Evolutionary conservation across 2,888 invertebrate species (phyloP).

Genomic region (Drosophila parthenogenetica): DNA sequence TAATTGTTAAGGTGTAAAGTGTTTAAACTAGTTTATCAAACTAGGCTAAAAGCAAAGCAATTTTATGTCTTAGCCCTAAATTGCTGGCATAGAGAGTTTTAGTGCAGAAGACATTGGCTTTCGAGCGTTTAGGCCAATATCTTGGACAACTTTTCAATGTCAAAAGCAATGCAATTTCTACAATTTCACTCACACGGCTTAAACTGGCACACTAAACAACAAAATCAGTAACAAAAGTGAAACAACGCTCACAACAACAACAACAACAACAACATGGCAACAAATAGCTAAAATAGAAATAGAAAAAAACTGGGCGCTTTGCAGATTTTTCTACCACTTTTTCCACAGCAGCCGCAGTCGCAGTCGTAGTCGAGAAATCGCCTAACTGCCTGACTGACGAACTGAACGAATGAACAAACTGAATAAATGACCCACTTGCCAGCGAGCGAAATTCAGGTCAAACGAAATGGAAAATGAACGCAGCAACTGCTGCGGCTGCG

Average conservation of each 20-base stretch:
- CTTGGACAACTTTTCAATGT: constrained; percentile 77
- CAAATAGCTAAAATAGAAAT: background rate
- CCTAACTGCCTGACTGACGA: constrained; percentile 5
- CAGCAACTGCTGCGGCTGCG: constrained; percentile 60
- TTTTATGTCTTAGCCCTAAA: constrained; percentile 13
- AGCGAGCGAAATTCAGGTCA: constrained; percentile 82
- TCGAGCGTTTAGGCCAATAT: background rate
- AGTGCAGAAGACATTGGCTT: background rate
- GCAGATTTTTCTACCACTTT: constrained; percentile 71
- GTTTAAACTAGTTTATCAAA: constrained; percentile 15
- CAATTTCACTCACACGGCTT: constrained; percentile 64
- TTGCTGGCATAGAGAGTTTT: background rate
- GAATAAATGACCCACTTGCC: constrained; percentile 71
- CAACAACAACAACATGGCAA: constrained; percentile 20
- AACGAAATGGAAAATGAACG: constrained; percentile 83
- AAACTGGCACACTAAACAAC: constrained; percentile 50
- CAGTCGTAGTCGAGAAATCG: constrained; percentile 57
- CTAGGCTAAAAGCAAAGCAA: constrained; percentile 7
- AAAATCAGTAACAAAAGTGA: constrained; percentile 67
- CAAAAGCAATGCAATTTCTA: constrained; percentile 64
- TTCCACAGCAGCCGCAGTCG: constrained; percentile 51
- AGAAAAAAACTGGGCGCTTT: constrained; percentile 32
- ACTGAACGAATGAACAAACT: constrained; percentile 41
- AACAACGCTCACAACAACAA: constrained; percentile 37
- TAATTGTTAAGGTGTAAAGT: constrained; percentile 43